Evolutionary conservation across 2,797 vertebrate genomes (phyloP), one percentile per base, ranked within the genome.

Genomic region (Pangasius krempfi): DNA sequence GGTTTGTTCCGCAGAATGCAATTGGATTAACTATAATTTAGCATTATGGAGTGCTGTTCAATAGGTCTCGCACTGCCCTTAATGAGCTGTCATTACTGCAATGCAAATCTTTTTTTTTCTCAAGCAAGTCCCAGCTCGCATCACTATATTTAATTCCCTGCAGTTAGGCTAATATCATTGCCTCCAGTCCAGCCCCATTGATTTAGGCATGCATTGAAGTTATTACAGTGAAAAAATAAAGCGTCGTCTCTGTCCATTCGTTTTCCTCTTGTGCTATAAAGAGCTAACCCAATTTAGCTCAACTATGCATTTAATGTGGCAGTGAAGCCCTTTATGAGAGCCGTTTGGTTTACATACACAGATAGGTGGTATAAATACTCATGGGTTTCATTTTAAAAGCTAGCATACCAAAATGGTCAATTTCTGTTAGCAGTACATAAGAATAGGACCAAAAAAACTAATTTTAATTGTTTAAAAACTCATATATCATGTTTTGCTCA

Each of bases 121-220:
- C 87, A 88, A 89, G 94, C 93, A 90, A 93, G 93, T 86, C 84
- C 89, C 88, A 84, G 86, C 70, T 86, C 90, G 88, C 91, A 91
- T 91, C 89, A 94, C 97, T 96, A 95, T 97, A 97, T 99, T 98
- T 98, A 96, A 98, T 98, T 97, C 97, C 96, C 96, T 96, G 96
- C 96, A 97, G 96, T 98, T 98, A 97, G 90, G 93, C 95, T 92
- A 96, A 94, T 97, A 98, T 99, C 98, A 98, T 97, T 98, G 96
- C 96, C 96, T 97, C 96, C 95, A 95, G 96, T 97, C 95, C 95
- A 93, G 93, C 95, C 96, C 96, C 97, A 98, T 98, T 98, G 98
- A 99, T 99, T 98, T 98, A 97, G 95, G 96, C 96, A 95, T 96
- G 96, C 96, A 97, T 97, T 95, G 88, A 91, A 91, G 92, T 91